These are phyloP conservation scores for Phenganax stokvisi DNA, from an alignment of 92 coral and sea anemone species.

Conservation along the genomic window DNA sequence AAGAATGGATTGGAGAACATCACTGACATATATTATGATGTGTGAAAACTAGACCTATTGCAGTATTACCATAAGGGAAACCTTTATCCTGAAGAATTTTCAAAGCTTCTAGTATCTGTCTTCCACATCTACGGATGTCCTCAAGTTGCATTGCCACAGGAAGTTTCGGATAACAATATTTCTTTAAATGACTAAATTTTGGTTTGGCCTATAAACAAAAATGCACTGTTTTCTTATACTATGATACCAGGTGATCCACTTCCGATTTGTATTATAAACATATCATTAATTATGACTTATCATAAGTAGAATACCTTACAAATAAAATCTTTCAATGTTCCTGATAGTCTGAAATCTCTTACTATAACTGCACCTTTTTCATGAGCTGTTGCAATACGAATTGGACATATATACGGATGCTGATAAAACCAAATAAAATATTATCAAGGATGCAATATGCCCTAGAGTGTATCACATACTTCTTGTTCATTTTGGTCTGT, in stretches of 20 bases:
- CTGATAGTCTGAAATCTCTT: slow-evolving; percentile 73
- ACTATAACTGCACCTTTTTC: slow-evolving; percentile 80
- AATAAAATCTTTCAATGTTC: slow-evolving; percentile 78
- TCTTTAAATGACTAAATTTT: slow-evolving; percentile 70
- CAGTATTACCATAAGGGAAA: slow-evolving; percentile 78
- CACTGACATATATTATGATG: not conserved
- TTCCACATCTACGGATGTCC: slow-evolving; percentile 83
- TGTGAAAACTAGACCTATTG: not conserved
- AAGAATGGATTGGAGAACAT: not conserved
- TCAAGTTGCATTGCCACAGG: slow-evolving; percentile 61
- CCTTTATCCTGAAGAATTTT: slow-evolving; percentile 94
- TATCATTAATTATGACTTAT: no score
- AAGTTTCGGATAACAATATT: slow-evolving; percentile 81
- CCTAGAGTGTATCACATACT: no score
- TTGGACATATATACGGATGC: slow-evolving; percentile 91
- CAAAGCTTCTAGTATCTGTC: slow-evolving; percentile 93
- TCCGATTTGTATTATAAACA: not conserved
- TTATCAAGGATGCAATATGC: no score
- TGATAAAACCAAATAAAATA: slow-evolving; percentile 17
- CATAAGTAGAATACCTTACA: slow-evolving; percentile 59
- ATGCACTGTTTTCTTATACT: no score
- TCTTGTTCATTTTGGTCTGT: no score
- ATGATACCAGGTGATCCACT: not conserved
- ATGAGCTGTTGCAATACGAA: slow-evolving; percentile 64
- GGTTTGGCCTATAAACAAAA: slow-evolving; percentile 69